phyloP scores from a whole-genome alignment of 1,140 invertebrate genomes.

The Polypedilum pembai region DNA sequence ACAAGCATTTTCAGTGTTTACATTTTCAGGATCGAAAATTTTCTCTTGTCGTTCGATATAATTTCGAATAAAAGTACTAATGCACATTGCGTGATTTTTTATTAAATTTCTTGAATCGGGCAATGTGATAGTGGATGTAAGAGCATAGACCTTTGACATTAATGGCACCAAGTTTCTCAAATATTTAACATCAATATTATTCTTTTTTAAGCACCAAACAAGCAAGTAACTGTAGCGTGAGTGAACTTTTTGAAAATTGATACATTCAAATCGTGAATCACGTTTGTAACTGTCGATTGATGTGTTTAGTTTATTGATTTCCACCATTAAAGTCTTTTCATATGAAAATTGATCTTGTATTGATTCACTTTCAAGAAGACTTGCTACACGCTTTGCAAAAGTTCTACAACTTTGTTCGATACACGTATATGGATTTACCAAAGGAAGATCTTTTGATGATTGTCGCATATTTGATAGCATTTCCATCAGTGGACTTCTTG shows the following conservation, averaged over 20 bases:
- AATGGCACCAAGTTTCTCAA: constrained; percentile 25
- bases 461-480: not conserved
- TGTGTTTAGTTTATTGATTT: constrained; percentile 56
- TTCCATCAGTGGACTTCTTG: not conserved
- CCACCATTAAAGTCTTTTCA: constrained; percentile 42
- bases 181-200: constrained; percentile 31
- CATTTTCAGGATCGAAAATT: constrained; percentile 11
- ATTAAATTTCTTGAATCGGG: constrained; percentile 36
- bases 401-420: constrained; percentile 59
- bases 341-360: constrained; percentile 40
- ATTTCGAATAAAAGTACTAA: constrained; percentile 32
- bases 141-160: constrained; percentile 31
- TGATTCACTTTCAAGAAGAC: constrained; percentile 35
- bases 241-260: constrained; percentile 56
- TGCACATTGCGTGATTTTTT: constrained; percentile 33
- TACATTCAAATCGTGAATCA: constrained; percentile 50
- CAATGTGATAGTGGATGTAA: constrained; percentile 32
- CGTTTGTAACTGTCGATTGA: constrained; percentile 59
- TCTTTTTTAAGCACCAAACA: constrained; percentile 44
- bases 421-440: constrained; percentile 49
- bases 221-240: constrained; percentile 54
- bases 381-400: constrained; percentile 55
- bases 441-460: not conserved
- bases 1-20: constrained; percentile 20
- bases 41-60: not conserved